These are phyloP conservation scores for Cartodere bifasciata DNA, from an alignment of 2,888 invertebrate species.

Conservation along the genomic window DNA sequence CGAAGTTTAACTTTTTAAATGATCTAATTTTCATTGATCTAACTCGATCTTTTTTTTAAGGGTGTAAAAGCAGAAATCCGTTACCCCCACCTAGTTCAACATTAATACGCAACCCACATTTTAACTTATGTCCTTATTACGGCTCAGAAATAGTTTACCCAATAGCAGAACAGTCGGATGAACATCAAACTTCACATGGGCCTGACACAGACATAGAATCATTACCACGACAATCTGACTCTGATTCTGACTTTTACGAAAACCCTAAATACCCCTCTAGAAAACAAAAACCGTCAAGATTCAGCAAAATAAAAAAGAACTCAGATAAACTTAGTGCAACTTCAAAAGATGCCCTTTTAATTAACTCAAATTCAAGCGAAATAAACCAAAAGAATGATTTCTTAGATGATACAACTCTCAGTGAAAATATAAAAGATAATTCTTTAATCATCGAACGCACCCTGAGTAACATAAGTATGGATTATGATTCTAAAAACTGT, in stretches of 20 bases:
- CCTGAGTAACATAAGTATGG: no score
- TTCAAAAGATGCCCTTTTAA: constrained; percentile 57
- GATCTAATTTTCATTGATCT: no score
- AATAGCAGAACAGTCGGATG: constrained; percentile 74
- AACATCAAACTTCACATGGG: constrained; percentile 53
- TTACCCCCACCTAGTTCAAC: constrained; percentile 58
- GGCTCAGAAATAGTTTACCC: constrained; percentile 69
- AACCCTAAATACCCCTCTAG: constrained; percentile 43
- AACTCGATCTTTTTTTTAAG: no score
- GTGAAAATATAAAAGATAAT: no score
- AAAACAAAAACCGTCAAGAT: constrained; percentile 25
- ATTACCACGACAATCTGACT: constrained; percentile 44
- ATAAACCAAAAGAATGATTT: no score
- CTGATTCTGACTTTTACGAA: constrained; percentile 45
- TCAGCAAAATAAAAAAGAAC: constrained; percentile 42
- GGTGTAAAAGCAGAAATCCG: constrained; percentile 44
- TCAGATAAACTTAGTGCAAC: constrained; percentile 55
- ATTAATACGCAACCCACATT: constrained; percentile 55
- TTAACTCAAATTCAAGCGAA: constrained; percentile 46
- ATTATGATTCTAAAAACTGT: no score
- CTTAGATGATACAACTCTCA: no score
- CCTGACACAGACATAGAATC: constrained; percentile 48
- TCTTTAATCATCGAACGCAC: no score
- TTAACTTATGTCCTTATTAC: constrained; percentile 50
- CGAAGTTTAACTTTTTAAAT: no score